A percentile compares a stretch with the other conserved stretches of the same genome.
Conservation (phyloP, 2,888 invertebrate genomes). For the Apotomis turbidana region DNA sequence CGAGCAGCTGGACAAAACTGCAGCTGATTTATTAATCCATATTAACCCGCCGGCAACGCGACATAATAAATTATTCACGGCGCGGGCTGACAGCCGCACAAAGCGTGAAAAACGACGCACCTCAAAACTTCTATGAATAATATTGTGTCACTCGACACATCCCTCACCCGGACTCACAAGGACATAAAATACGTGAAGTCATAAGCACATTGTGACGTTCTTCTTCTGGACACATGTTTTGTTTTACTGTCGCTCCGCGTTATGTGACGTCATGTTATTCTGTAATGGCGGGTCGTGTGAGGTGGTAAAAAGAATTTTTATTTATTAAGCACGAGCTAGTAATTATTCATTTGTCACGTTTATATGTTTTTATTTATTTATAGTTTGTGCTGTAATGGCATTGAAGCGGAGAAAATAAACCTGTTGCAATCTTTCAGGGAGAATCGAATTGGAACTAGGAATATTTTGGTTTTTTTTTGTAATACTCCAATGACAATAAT, state of each 20-base stretch:
- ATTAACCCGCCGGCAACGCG: slow-evolving; percentile 43
- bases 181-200: background rate
- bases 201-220: slow-evolving; percentile 9
- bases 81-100: slow-evolving; percentile 61
- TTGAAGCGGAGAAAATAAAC: background rate
- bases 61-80: slow-evolving; percentile 63
- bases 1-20: slow-evolving; percentile 31
- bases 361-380: slow-evolving; percentile 2
- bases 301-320: background rate
- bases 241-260: slow-evolving; percentile 15
- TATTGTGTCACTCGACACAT: slow-evolving; percentile 27
- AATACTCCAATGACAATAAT: background rate
- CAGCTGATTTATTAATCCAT: slow-evolving; percentile 31
- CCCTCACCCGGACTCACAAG: background rate
- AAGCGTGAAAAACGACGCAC: slow-evolving; percentile 68
- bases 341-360: slow-evolving; percentile 11
- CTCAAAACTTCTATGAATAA: slow-evolving; percentile 46
- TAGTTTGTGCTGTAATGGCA: background rate
- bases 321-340: slow-evolving; percentile 4
- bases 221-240: background rate
- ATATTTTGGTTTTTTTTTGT: background rate
- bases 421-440: background rate
- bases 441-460: background rate
- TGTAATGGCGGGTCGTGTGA: background rate
- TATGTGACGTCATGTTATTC: slow-evolving; percentile 17